Evolutionary conservation across 2,888 invertebrate species (phyloP).

Genomic region (Agonopterix arenella): DNA sequence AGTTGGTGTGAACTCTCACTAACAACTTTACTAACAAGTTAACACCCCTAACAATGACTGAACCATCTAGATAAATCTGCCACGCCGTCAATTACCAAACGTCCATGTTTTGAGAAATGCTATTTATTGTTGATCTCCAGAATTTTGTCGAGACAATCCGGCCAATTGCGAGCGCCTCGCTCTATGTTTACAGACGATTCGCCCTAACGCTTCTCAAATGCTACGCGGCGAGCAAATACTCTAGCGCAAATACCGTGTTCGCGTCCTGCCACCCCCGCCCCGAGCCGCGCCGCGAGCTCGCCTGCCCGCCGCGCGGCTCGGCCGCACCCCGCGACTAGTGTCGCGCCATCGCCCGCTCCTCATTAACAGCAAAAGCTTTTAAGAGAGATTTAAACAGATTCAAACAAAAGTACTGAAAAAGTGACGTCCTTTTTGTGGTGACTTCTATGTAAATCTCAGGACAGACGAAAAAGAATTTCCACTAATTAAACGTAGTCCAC

Average conservation of each 20-base stretch:
- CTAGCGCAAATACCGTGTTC: constrained; percentile 50
- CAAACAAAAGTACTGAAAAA: constrained; percentile 65
- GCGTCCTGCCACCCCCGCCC: constrained; percentile 18
- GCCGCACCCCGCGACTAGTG: constrained; percentile 22
- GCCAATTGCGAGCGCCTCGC: constrained; percentile 59
- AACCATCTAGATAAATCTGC: constrained; percentile 72
- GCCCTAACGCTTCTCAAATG: constrained; percentile 72
- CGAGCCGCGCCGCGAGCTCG: constrained; percentile 13
- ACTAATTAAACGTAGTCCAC: constrained; percentile 62
- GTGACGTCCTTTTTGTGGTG: constrained; percentile 64
- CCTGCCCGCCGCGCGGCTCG: constrained; percentile 15
- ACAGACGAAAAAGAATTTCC: constrained; percentile 51
- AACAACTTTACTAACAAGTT: constrained; percentile 71
- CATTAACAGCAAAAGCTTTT: constrained; percentile 66
- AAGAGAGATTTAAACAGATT: constrained; percentile 66
- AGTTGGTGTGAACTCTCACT: constrained; percentile 66
- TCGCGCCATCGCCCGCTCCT: constrained; percentile 48
- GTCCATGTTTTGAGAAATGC: constrained; percentile 65
- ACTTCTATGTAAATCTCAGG: constrained; percentile 65
- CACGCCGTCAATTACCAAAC: constrained; percentile 67
- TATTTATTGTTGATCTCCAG: constrained; percentile 66
- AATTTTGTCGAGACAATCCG: constrained; percentile 61
- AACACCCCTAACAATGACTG: constrained; percentile 72
- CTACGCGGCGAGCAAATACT: constrained; percentile 68
- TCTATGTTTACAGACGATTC: constrained; percentile 65